phyloP scores from a whole-genome alignment of 2,113 vertebrate species.

The Sardina pilchardus region DNA sequence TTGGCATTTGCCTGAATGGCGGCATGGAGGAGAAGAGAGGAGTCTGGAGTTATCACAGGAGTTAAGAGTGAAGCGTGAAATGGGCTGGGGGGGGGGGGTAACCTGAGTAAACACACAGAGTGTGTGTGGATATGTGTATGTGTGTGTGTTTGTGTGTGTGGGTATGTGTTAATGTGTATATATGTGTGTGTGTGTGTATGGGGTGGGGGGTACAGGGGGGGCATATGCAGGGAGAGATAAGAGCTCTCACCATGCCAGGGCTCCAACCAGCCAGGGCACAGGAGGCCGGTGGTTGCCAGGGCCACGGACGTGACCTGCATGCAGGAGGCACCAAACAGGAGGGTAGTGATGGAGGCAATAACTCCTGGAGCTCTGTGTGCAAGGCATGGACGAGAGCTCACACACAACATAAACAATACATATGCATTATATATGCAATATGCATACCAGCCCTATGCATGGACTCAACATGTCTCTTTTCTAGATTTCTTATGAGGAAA shows the following conservation, averaged over 20 bases:
- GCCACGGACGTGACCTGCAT: neutral
- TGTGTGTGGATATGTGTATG: neutral
- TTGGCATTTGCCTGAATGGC: conserved; percentile 94
- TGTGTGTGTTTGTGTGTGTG: conserved; percentile 2
- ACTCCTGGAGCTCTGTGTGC: neutral
- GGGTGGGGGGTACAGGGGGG: neutral
- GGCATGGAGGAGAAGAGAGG: conserved; percentile 66
- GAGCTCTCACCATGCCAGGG: conserved; percentile 44
- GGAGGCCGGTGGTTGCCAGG: neutral
- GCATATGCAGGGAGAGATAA: conserved; percentile 49
- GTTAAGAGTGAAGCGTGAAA: conserved; percentile 79
- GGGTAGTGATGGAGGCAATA: neutral
- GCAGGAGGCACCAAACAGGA: neutral
- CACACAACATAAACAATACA: too few relatives aligned
- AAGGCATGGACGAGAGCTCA: too few relatives aligned
- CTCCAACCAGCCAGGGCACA: neutral
- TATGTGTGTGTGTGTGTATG: neutral
- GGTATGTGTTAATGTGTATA: neutral
- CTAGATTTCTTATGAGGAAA: too few relatives aligned
- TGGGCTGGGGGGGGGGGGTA: conserved; percentile 61
- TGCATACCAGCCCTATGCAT: too few relatives aligned
- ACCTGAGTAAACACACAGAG: conserved; percentile 82
- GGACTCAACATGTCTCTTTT: too few relatives aligned
- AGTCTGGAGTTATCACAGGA: conserved; percentile 89
- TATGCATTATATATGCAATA: too few relatives aligned